Evolutionary conservation across 2,888 invertebrate genomes (phyloP).

Genomic region (Sympetrum striolatum): DNA sequence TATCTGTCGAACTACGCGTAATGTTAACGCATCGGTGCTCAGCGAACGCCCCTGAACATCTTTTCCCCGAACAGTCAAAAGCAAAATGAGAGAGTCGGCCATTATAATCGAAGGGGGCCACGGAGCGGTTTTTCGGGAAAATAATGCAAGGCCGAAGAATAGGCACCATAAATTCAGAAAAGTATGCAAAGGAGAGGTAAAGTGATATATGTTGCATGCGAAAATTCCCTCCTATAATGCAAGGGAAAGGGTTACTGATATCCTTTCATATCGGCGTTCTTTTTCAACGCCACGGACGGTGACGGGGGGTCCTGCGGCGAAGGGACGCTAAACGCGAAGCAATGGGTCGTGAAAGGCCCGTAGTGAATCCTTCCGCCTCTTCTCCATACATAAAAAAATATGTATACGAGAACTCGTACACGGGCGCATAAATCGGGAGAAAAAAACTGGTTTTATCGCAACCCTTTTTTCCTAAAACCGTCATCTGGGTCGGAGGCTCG

Average conservation of each 20-base stretch:
- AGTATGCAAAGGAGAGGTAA: conserved; percentile 39
- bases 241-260: not conserved
- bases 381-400: not conserved
- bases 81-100: not conserved
- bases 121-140: not conserved
- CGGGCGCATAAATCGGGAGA: not conserved
- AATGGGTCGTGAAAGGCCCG: not conserved
- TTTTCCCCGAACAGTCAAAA: not conserved
- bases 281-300: not conserved
- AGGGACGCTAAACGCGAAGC: not conserved
- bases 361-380: not conserved
- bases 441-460: not conserved
- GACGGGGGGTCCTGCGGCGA: not conserved
- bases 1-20: not conserved
- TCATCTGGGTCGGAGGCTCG: not conserved
- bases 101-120: not conserved
- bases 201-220: conserved; percentile 23
- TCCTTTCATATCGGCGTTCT: not conserved
- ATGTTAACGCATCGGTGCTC: not conserved
- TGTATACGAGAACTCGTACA: not conserved
- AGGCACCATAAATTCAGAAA: conserved; percentile 14
- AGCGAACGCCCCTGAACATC: not conserved
- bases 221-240: not conserved
- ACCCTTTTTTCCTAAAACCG: not conserved
- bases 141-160: not conserved